Evolutionary conservation across 37 sponge, comb jelly and placozoan genomes (phyloP).

Genomic region (Bolinopsis microptera): DNA sequence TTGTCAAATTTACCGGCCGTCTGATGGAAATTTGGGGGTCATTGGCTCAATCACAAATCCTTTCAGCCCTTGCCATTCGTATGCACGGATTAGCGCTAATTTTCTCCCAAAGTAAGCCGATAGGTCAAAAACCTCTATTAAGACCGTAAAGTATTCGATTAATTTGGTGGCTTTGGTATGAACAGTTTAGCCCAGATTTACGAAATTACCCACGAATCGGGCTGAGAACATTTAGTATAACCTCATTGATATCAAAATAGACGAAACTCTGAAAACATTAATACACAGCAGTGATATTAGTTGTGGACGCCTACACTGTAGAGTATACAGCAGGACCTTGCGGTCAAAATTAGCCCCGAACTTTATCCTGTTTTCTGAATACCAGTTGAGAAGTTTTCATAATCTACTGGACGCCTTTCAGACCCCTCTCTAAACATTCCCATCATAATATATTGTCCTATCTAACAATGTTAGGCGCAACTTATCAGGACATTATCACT

Average conservation of each 20-base stretch:
- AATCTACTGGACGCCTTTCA: background rate
- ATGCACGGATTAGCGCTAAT: constrained; percentile 31
- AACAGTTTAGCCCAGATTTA: background rate
- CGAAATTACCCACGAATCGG: background rate
- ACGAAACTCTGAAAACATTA: no score
- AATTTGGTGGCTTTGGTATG: background rate
- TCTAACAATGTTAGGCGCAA: no score
- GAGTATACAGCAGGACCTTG: no score
- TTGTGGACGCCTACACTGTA: no score
- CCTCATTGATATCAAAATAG: no score
- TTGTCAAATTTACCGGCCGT: background rate
- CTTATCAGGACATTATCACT: background rate
- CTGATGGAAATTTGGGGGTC: background rate
- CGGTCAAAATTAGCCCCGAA: background rate
- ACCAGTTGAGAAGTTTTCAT: background rate
- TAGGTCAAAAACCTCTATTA: constrained; percentile 52
- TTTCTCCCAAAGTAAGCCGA: constrained; percentile 27
- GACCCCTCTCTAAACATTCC: background rate
- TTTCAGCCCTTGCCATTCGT: background rate
- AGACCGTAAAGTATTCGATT: background rate
- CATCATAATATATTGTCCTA: background rate
- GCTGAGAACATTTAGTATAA: no score
- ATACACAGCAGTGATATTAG: no score
- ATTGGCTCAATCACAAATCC: background rate
- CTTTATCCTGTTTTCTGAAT: background rate